Percentiles rank a stretch among this genome's conserved stretches.
phyloP scores from a whole-genome alignment of 1,140 invertebrate genomes.

The Sarcophaga peregrina region DNA sequence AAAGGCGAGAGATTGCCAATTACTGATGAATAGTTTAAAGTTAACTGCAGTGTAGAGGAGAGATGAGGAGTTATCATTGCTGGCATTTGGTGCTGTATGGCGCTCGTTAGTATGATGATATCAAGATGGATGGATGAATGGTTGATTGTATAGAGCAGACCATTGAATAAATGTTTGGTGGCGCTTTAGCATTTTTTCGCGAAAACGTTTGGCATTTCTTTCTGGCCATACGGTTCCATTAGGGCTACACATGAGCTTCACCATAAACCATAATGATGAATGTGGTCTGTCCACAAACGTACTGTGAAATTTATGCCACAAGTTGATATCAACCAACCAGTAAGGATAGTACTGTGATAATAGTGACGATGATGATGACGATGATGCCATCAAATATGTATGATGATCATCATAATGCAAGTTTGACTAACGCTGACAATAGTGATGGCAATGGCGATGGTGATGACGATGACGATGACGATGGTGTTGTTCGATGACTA shows the following conservation, averaged over 20 bases:
- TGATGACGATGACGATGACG: constrained; percentile 16
- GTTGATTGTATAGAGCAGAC: background rate
- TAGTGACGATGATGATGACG: background rate
- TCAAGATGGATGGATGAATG: background rate
- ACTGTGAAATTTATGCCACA: background rate
- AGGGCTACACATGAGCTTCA: background rate
- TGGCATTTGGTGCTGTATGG: constrained; percentile 15
- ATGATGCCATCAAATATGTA: constrained; percentile 29
- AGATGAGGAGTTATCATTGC: background rate
- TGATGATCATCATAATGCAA: background rate
- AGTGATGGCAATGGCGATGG: constrained; percentile 17
- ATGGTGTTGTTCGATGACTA: no score
- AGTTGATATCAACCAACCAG: no score
- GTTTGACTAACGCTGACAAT: background rate
- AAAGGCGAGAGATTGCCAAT: constrained; percentile 27
- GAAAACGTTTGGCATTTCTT: constrained; percentile 26
- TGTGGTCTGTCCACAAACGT: no score
- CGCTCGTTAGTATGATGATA: constrained; percentile 27
- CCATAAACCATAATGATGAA: background rate
- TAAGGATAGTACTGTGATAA: background rate
- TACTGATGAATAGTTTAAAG: constrained; percentile 38
- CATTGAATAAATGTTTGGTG: background rate
- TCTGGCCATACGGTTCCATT: background rate
- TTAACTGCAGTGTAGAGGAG: background rate
- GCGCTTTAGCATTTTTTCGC: constrained; percentile 36